phyloP scores from a whole-genome alignment of 2,113 vertebrate genomes.

The Chrysemys picta region DNA sequence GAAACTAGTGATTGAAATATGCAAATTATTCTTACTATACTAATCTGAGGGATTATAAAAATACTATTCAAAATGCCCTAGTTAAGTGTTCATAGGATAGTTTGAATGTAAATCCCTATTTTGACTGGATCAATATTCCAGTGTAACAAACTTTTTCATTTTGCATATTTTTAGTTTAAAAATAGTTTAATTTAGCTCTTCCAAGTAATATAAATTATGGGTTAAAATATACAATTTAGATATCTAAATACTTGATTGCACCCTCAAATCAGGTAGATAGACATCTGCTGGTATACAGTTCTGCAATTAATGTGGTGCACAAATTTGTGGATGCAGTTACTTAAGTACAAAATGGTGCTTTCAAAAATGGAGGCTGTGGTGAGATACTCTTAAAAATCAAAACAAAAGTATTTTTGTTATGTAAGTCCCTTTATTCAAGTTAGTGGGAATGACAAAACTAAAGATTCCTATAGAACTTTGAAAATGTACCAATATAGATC shows the following conservation, averaged over 20 bases:
- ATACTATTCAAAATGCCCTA: not conserved
- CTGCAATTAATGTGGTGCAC: not conserved
- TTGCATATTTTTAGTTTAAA: not conserved
- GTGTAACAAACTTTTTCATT: not conserved
- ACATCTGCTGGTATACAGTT: not conserved
- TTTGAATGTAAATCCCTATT: not conserved
- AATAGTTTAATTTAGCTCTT: too few relatives aligned
- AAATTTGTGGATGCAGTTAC: not conserved
- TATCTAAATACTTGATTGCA: not conserved
- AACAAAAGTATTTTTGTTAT: not conserved
- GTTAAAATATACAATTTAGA: not conserved
- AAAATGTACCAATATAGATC: not conserved
- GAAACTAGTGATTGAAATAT: not conserved
- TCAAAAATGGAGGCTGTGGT: not conserved
- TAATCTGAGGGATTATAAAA: not conserved
- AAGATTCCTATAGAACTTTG: not conserved
- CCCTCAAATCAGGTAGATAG: not conserved
- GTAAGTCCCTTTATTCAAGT: not conserved
- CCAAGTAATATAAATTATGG: not conserved
- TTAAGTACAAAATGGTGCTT: not conserved
- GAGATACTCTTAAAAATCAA: not conserved
- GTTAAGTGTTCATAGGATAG: not conserved
- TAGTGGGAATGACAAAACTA: not conserved
- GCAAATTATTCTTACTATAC: not conserved
- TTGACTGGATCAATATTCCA: too few relatives aligned